A percentile compares a stretch with the other conserved stretches of the same genome.
phyloP scores from a whole-genome alignment of 2,113 vertebrate genomes.

The Lepisosteus oculatus region DNA sequence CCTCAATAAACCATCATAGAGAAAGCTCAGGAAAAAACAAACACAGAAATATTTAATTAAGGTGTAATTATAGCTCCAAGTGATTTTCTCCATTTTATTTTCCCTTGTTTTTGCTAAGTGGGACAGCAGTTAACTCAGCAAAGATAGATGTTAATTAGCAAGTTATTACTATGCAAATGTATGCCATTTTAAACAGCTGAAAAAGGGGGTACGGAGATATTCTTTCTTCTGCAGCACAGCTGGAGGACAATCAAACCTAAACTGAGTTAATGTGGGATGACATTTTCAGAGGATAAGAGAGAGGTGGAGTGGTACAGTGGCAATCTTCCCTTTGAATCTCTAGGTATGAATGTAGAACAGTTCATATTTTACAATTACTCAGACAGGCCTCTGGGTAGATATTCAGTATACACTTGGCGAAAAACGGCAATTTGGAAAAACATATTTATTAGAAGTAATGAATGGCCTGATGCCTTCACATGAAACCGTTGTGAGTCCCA shows the following conservation, averaged over 20 bases:
- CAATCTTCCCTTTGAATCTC: background rate
- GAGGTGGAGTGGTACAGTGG: background rate
- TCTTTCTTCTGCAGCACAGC: too few relatives aligned
- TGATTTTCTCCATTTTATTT: constrained; percentile 66
- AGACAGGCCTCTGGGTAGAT: too few relatives aligned
- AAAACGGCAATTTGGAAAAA: too few relatives aligned
- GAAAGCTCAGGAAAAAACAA: constrained; percentile 28
- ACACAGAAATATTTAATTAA: constrained; percentile 66
- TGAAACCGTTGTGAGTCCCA: too few relatives aligned
- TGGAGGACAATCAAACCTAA: background rate
- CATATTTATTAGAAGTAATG: too few relatives aligned
- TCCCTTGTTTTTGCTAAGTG: constrained; percentile 56
- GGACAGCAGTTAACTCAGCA: constrained; percentile 48
- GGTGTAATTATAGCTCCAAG: constrained; percentile 61
- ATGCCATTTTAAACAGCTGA: constrained; percentile 63
- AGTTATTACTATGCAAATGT: constrained; percentile 71
- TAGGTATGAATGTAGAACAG: too few relatives aligned
- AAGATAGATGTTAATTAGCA: constrained; percentile 66
- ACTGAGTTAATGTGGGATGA: background rate
- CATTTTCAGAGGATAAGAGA: background rate
- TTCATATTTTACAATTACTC: too few relatives aligned
- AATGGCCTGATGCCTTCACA: too few relatives aligned
- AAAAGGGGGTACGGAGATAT: constrained; percentile 42
- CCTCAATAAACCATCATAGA: constrained; percentile 36
- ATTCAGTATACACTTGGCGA: too few relatives aligned